A percentile compares a stretch with the other conserved stretches of the same genome.
Conservation (phyloP, 2,797 vertebrate genomes). For the Kryptolebias ocellatus region DNA sequence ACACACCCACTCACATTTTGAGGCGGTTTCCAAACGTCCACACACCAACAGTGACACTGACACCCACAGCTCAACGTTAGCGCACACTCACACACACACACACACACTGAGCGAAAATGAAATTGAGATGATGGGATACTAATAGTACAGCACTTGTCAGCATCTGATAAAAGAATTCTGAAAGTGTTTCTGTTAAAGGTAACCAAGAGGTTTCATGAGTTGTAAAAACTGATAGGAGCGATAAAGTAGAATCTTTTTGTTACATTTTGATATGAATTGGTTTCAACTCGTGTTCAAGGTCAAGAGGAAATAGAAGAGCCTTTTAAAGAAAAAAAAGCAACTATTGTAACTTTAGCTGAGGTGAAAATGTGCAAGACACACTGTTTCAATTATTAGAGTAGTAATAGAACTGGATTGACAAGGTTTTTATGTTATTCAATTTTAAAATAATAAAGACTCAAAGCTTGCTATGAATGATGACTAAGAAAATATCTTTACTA, state of each 20-base stretch:
- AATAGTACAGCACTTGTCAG: slow-evolving; percentile 61
- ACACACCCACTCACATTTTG: slow-evolving; percentile 14
- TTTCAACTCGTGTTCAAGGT: neutral
- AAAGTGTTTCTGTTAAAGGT: slow-evolving; percentile 34
- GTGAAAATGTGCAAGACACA: neutral
- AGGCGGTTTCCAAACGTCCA: slow-evolving; percentile 18
- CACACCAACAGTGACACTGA: slow-evolving; percentile 24
- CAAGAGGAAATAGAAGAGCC: neutral
- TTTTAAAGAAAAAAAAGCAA: no score
- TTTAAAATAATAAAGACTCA: no score
- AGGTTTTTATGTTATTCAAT: no score
- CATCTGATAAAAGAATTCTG: slow-evolving; percentile 56
- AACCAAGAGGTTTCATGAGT: slow-evolving; percentile 20
- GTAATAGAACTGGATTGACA: no score
- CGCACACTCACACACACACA: neutral
- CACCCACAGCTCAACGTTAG: slow-evolving; percentile 11
- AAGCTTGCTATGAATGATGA: no score
- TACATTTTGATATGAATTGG: neutral
- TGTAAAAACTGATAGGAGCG: slow-evolving; percentile 16
- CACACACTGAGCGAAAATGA: slow-evolving; percentile 36
- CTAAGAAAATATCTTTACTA: no score
- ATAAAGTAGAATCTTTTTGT: neutral
- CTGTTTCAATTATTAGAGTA: neutral
- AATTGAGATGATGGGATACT: slow-evolving; percentile 49
- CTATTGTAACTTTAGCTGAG: neutral